Percentiles rank a stretch among this genome's conserved stretches.
phyloP scores from a whole-genome alignment of 2,797 vertebrate species.

The Anolis apletophallus region DNA sequence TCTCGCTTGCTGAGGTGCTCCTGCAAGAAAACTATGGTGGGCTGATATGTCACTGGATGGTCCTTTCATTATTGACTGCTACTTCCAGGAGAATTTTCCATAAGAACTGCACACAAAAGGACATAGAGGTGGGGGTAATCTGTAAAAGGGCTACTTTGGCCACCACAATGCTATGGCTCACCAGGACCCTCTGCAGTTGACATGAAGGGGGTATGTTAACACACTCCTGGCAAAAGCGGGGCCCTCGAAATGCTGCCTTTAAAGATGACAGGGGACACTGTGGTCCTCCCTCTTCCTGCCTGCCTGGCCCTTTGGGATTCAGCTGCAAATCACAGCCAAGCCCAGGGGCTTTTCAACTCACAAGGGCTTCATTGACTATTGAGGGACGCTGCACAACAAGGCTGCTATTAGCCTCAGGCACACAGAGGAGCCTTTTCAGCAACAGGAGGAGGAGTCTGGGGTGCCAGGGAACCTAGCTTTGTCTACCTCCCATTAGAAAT shows the following conservation, averaged over 20 bases:
- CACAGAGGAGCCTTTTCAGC: constrained; percentile 68
- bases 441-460: not conserved
- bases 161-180: not conserved
- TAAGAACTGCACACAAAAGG: no score
- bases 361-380: constrained; percentile 91
- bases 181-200: not conserved
- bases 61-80: no score
- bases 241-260: not conserved
- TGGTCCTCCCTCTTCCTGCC: not conserved
- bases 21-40: no score
- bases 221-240: not conserved
- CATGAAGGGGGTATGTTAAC: not conserved
- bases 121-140: no score
- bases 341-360: constrained; percentile 67
- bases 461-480: not conserved
- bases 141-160: not conserved
- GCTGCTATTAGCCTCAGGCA: constrained; percentile 80
- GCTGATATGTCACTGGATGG: no score
- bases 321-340: constrained; percentile 82
- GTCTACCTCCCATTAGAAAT: not conserved
- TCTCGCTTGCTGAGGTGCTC: no score
- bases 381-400: constrained; percentile 86
- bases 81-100: no score
- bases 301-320: constrained; percentile 76
- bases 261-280: not conserved